These are phyloP conservation scores for Hypsopygia costalis DNA, from an alignment of 2,888 invertebrate genomes.

Conservation along the genomic window DNA sequence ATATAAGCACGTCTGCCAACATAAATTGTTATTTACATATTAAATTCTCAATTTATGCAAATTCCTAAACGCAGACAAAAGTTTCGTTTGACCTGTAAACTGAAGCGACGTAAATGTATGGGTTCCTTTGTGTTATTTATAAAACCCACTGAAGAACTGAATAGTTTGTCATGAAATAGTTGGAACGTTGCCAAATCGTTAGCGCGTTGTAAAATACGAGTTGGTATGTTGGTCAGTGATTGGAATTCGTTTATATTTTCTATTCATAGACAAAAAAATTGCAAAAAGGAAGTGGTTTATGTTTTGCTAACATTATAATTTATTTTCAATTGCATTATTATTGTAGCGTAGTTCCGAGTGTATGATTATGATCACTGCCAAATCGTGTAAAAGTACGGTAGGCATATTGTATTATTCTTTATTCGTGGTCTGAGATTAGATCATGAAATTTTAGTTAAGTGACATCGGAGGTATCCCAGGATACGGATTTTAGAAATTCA, in stretches of 20 bases:
- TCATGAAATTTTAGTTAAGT: no score
- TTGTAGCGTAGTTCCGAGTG: no score
- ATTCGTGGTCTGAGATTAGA: no score
- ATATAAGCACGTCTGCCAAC: no score
- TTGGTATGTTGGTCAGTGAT: slow-evolving; percentile 67
- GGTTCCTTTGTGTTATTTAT: slow-evolving; percentile 53
- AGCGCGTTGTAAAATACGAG: slow-evolving; percentile 59
- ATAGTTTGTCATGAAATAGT: slow-evolving; percentile 67
- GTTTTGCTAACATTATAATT: no score
- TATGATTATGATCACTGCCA: no score
- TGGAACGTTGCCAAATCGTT: slow-evolving; percentile 65
- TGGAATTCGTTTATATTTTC: slow-evolving; percentile 56
- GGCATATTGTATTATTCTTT: no score
- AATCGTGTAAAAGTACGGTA: no score
- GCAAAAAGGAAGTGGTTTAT: not conserved
- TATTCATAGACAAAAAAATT: slow-evolving; percentile 13
- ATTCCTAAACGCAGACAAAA: slow-evolving; percentile 15
- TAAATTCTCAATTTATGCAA: slow-evolving; percentile 21
- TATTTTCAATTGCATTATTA: no score
- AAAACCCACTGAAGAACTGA: slow-evolving; percentile 46
- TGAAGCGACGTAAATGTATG: slow-evolving; percentile 25
- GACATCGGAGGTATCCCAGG: no score
- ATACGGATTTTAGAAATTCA: no score
- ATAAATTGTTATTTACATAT: no score
- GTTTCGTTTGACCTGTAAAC: slow-evolving; percentile 29